Conservation (phyloP, 2,888 invertebrate species). For the Cyrtodaria siliqua region DNA sequence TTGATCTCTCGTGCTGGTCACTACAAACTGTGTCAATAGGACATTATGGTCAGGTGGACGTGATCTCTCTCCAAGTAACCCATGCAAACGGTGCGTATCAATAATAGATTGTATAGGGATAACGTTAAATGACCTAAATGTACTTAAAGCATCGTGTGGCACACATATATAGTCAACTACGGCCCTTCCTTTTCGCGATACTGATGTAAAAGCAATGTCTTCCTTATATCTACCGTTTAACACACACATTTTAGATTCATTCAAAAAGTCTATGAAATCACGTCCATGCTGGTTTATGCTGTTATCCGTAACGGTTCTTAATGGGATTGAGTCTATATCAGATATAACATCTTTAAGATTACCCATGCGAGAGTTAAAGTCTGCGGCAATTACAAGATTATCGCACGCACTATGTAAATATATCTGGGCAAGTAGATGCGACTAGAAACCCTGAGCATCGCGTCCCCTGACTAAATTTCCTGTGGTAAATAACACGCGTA, state of each 20-base stretch:
- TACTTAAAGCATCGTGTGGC: constrained; percentile 26
- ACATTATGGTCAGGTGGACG: constrained; percentile 14
- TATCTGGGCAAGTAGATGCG: constrained; percentile 33
- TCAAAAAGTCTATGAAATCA: constrained; percentile 30
- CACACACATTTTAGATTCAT: constrained; percentile 33
- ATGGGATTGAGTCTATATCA: constrained; percentile 26
- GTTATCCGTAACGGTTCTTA: constrained; percentile 11
- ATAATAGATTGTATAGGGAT: constrained; percentile 7
- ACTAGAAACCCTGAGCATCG: constrained; percentile 36
- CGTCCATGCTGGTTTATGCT: constrained; percentile 30
- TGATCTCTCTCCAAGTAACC: constrained; percentile 18
- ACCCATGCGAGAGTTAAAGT: constrained; percentile 44
- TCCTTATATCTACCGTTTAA: too few relatives aligned
- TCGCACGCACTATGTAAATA: constrained; percentile 29
- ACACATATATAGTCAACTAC: constrained; percentile 42
- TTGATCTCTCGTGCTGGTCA: neutral
- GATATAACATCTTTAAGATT: constrained; percentile 15
- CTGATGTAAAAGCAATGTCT: constrained; percentile 31
- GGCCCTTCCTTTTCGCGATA: constrained; percentile 30
- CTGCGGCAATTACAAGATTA: constrained; percentile 20
- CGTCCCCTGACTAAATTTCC: constrained; percentile 31
- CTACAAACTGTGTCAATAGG: neutral
- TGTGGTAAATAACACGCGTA: constrained; percentile 18
- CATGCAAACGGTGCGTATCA: constrained; percentile 7
- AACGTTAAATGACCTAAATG: constrained; percentile 25